Evolutionary conservation across 2,797 vertebrate genomes (phyloP), one percentile per base, ranked within the genome.

Genomic region (Acropternis orthonyx): DNA sequence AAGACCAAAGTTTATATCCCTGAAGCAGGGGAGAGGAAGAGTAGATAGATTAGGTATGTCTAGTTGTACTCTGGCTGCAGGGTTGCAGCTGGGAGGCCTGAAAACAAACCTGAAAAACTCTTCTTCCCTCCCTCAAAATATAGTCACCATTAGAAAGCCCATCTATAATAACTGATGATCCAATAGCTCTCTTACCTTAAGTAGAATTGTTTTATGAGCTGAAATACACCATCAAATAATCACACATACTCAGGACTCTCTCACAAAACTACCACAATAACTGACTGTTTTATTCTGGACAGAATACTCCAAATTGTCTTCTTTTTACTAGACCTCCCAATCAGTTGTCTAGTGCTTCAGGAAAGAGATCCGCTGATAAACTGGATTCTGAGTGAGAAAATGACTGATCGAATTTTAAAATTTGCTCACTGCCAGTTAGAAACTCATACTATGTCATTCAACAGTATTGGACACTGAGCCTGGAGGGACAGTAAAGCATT

Each of bases 381-480:
- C 67, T 43, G 91, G 73, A 75, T 66, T 93, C 88, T 46, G 73
- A 85, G 18, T 32, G 67, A 39, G n/a, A 87, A 92, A 91, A 72
- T 12, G 16, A 24, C 87, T 96, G 32, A 93, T 37, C 77, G 69
- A 91, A 85, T 90, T 78, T 62, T 61, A 83, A 92, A 74, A 39
- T 63, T 37, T 84, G 14, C 69, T 93, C 62, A 15, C 26, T 77
- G 89, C 54, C 77, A 76, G 55, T n/a, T 36, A 90, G 84, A 86
- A 93, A 78, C 51, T 43, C 56, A 11, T 23, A 73, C 17, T 56
- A 65, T 36, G 15, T 91, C 68, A 66, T 92, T 94, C 63, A 96
- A 46, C 12, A 54, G 52, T 71, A 84, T 73, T 43, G 65, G 80
- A 73, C 75, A 51, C 54, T 48, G 74, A 8, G 34, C 41, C 81